A percentile compares a stretch with the other conserved stretches of the same genome.
Conservation (phyloP, 2,888 invertebrate species). For the Parapristionchus giblindavisi region DNA sequence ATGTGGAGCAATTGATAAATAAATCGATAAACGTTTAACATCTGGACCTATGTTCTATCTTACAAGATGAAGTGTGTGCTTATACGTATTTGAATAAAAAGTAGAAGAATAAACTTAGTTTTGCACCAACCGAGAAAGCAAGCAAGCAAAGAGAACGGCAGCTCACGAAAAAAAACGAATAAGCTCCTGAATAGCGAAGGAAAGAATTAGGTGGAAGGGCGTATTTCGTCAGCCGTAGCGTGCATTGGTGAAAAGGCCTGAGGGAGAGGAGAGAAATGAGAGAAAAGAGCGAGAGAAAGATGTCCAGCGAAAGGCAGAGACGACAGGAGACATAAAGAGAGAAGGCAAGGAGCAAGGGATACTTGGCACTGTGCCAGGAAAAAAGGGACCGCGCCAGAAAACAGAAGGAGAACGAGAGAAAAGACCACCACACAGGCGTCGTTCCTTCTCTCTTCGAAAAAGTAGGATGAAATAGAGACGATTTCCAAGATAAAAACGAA, state of each 20-base stretch:
- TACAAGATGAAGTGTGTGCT: too few relatives aligned
- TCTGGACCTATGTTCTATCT: too few relatives aligned
- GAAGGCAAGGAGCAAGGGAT: not conserved
- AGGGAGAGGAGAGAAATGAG: constrained; percentile 1
- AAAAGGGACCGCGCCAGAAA: not conserved
- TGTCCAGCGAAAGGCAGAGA: constrained; percentile 13
- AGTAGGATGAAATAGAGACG: too few relatives aligned
- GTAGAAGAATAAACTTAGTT: not conserved
- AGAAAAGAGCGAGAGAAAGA: not conserved
- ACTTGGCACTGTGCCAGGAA: constrained; percentile 8
- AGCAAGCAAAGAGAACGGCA: not conserved
- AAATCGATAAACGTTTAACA: too few relatives aligned
- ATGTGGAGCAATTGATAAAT: too few relatives aligned
- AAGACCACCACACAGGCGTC: not conserved
- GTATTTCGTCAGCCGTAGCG: constrained; percentile 35
- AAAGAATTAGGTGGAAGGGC: constrained; percentile 6
- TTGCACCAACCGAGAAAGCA: not conserved
- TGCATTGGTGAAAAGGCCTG: not conserved
- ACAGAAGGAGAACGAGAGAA: not conserved
- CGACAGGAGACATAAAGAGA: constrained; percentile 3
- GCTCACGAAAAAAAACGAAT: constrained; percentile 10
- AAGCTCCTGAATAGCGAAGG: not conserved
- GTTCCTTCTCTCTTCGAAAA: too few relatives aligned
- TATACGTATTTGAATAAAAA: not conserved
- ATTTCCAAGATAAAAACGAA: too few relatives aligned